Evolutionary conservation across 2,888 invertebrate genomes (phyloP).

Genomic region (Kryphioiulus occultus): DNA sequence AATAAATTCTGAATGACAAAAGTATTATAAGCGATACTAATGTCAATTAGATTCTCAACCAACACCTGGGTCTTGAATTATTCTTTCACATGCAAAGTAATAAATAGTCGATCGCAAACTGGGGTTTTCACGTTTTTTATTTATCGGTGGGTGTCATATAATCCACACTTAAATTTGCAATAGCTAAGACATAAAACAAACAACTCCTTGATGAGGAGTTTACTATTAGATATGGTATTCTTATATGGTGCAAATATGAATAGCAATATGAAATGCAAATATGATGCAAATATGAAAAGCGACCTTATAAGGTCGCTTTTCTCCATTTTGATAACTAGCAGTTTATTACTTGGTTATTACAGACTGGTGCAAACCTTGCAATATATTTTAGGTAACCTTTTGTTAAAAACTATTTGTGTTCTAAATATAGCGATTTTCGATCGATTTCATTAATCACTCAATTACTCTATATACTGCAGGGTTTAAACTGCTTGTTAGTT

Average conservation of each 20-base stretch:
- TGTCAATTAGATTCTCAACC: not conserved
- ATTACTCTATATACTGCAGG: not conserved
- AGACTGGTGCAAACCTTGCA: not conserved
- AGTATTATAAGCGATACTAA: not conserved
- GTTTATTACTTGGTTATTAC: not conserved
- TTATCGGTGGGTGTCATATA: not conserved
- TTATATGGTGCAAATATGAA: not conserved
- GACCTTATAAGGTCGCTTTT: not conserved
- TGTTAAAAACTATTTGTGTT: not conserved
- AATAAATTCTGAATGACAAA: too few species aligned
- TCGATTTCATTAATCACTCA: conserved; percentile 15
- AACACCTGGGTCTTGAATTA: not conserved
- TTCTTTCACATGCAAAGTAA: not conserved
- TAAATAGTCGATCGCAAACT: not conserved
- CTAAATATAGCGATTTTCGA: not conserved
- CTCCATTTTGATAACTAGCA: not conserved
- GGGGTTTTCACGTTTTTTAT: not conserved
- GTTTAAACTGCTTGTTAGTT: not conserved
- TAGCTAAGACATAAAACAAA: too few species aligned
- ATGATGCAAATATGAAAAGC: not conserved
- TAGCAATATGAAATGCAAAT: too few species aligned
- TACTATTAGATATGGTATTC: too few species aligned
- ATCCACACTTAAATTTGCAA: too few species aligned
- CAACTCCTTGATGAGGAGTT: too few species aligned
- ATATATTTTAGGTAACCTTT: not conserved